phyloP scores from a whole-genome alignment of 2,888 invertebrate species.

The Eupithecia pulchellata region DNA sequence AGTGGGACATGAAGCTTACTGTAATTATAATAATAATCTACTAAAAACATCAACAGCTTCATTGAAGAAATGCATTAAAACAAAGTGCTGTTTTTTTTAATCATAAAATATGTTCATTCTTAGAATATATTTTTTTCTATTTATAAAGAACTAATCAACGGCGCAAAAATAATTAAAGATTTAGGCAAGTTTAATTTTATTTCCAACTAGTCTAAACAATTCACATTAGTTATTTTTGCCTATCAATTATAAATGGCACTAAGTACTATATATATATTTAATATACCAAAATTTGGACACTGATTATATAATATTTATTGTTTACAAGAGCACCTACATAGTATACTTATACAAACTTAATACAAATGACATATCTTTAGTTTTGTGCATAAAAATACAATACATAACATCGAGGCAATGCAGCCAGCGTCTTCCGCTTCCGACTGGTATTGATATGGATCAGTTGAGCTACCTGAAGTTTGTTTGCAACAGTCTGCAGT shows the following conservation, averaged over 20 bases:
- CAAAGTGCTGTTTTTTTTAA: not conserved
- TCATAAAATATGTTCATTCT: not conserved
- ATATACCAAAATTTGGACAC: not conserved
- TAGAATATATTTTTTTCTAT: not conserved
- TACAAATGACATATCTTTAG: not conserved
- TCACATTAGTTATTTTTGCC: not conserved
- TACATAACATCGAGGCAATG: too few relatives aligned
- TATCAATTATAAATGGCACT: constrained; percentile 22
- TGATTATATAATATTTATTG: not conserved
- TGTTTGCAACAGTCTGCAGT: too few relatives aligned
- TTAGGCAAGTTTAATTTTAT: not conserved
- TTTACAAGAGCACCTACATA: constrained; percentile 12
- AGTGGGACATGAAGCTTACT: too few relatives aligned
- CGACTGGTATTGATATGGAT: too few relatives aligned
- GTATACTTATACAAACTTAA: not conserved
- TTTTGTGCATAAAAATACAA: not conserved
- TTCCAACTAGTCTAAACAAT: not conserved
- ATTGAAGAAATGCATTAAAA: not conserved
- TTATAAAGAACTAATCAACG: not conserved
- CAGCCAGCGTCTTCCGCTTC: too few relatives aligned
- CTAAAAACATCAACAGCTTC: not conserved
- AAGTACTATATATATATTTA: not conserved
- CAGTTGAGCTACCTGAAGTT: too few relatives aligned
- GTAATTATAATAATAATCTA: too few relatives aligned
- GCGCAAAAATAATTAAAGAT: not conserved